Evolutionary conservation across 1,140 invertebrate species (phyloP).

Genomic region (Drosophila jambulina): DNA sequence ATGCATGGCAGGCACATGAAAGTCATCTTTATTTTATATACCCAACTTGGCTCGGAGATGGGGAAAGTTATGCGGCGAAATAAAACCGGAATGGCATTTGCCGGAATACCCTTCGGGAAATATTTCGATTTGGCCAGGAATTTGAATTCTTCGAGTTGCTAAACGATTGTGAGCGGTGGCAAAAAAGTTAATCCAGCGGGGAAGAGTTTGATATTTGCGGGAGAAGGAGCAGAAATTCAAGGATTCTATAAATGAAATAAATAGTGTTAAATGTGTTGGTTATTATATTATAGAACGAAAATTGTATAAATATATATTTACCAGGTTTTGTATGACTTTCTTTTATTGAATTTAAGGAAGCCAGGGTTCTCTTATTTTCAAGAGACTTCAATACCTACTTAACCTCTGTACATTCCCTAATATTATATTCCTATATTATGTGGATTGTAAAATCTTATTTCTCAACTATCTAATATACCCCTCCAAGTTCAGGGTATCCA

Average conservation of each 20-base stretch:
- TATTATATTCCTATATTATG: background rate
- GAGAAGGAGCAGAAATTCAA: background rate
- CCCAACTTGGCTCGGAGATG: conserved; percentile 25
- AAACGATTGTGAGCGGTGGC: conserved; percentile 2
- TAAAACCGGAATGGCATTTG: conserved; percentile 13
- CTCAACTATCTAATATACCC: background rate
- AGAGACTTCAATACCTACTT: no score
- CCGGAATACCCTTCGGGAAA: conserved; percentile 17
- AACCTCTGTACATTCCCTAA: no score
- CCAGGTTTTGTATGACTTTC: no score
- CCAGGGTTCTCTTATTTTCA: no score
- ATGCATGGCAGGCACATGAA: conserved; percentile 79
- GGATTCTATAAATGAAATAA: no score
- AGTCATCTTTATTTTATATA: conserved; percentile 68
- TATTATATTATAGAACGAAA: no score
- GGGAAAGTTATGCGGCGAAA: conserved; percentile 35
- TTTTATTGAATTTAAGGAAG: no score
- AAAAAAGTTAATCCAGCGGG: background rate
- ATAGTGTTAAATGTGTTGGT: no score
- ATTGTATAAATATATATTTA: no score
- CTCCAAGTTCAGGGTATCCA: background rate
- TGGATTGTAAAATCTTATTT: background rate
- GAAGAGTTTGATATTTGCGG: background rate
- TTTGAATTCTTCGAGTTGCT: conserved; percentile 9
- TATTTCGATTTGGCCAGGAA: conserved; percentile 18